A percentile compares a stretch with the other conserved stretches of the same genome.
Conservation (phyloP, 2,888 invertebrate species). For the Ceriagrion tenellum region DNA sequence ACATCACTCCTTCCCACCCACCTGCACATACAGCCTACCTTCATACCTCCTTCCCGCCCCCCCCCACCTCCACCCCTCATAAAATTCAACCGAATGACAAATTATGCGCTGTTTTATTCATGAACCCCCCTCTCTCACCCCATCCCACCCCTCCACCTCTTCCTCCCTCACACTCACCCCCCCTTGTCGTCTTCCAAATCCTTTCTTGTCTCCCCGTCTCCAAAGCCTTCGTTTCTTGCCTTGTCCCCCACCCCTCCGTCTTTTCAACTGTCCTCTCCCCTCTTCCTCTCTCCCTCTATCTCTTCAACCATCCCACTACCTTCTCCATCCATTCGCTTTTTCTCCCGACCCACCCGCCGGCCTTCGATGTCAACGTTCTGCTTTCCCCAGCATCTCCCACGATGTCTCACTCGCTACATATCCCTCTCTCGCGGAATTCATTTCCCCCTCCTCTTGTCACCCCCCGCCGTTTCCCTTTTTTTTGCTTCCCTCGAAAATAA, state of each 20-base stretch:
- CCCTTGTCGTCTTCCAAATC: neutral
- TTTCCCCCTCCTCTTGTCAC: neutral
- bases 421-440: neutral
- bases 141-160: neutral
- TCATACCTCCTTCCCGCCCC: neutral
- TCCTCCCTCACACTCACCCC: neutral
- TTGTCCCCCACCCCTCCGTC: neutral
- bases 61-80: neutral
- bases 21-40: neutral
- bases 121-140: neutral
- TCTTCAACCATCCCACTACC: neutral
- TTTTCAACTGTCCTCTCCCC: conserved; percentile 22
- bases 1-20: neutral
- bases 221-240: neutral
- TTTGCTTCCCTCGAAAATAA: conserved; percentile 34
- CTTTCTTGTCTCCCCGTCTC: neutral
- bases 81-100: conserved; percentile 50
- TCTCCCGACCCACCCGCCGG: neutral
- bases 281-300: neutral
- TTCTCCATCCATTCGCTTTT: conserved; percentile 40
- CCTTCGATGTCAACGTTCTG: neutral
- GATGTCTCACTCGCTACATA: neutral
- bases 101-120: conserved; percentile 67
- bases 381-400: neutral
- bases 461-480: conserved; percentile 31